These are phyloP conservation scores for Seriola quinqueradiata DNA, from an alignment of 2,113 vertebrate species.

Conservation along the genomic window DNA sequence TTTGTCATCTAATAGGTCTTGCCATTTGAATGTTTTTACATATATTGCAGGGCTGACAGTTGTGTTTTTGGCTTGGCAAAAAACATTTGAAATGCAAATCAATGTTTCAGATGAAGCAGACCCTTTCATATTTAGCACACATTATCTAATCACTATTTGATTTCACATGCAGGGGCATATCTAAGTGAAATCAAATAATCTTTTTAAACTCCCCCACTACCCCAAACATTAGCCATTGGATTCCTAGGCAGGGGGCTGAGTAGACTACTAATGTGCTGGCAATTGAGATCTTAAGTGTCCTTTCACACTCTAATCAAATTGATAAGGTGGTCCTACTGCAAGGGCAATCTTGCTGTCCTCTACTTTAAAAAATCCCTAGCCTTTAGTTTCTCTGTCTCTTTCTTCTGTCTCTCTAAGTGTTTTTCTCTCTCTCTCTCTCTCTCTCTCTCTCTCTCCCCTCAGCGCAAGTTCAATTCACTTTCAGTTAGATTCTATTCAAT, in stretches of 20 bases:
- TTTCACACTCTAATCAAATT: conserved; percentile 84
- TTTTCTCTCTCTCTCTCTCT: neutral
- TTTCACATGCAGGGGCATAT: conserved; percentile 79
- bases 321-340: conserved; percentile 77
- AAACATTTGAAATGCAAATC: conserved; percentile 70
- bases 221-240: conserved; percentile 73
- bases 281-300: conserved; percentile 83
- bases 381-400: conserved; percentile 51
- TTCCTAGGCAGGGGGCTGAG: conserved; percentile 65
- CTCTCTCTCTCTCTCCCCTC: conserved; percentile 3
- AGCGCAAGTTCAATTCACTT: conserved; percentile 48
- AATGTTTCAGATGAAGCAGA: conserved; percentile 67
- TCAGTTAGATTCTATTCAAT: conserved; percentile 53
- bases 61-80: conserved; percentile 43
- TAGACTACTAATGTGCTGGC: conserved; percentile 75
- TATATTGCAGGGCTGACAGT: conserved; percentile 31
- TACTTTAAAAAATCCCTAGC: conserved; percentile 54
- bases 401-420: conserved; percentile 19
- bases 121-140: conserved; percentile 69
- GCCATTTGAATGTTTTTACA: conserved; percentile 32
- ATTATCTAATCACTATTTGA: conserved; percentile 78
- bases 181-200: conserved; percentile 84
- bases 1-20: conserved; percentile 42
- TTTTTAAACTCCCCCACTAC: conserved; percentile 70
- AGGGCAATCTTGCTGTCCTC: conserved; percentile 72